Base-by-base conservation (phyloP, 1,140 invertebrate genomes). In the Zaprionus tsacasi region DNA sequence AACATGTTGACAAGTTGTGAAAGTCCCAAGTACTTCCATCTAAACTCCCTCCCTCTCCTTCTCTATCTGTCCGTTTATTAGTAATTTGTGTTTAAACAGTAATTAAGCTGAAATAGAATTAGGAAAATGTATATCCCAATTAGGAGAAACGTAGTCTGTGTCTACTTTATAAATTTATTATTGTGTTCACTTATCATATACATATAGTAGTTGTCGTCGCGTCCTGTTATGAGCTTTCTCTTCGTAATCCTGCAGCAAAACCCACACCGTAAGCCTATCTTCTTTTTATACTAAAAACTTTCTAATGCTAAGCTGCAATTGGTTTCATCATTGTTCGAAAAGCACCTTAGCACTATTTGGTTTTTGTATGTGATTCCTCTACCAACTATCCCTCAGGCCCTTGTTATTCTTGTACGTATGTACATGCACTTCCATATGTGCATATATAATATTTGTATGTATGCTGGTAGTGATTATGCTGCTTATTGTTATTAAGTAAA, bases 1-100 rank as follows among this genome's bases (percentile, higher is more conserved):
- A 89, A 50, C 85, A 85, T 67, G 85, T 89, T 21, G 86, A 89
- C 45, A 79, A 89, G 35, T 56, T 89, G 43, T 89, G 57, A 79
- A n/a, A 50, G 33, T 38, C 56, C 50, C 1, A 15, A 35, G 10
- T n/a, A 45, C 25, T 12, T 48, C 27, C 12, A 10, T 15, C 43
- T 21, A 8, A 33, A n/a, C 48, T 38, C 11, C 2, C 38, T 55
- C 11, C 3, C 25, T 52, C 11, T 30, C 8, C 3, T 21, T 33
- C 13, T 30, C 11, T n/a, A 25, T 48, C 11, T 66, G 21, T 58
- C 27, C 38, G 15, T 17, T 27, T 52, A 30, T 33, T 30, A 33
- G 57, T 38, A 59, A 15, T 45, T 35, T 8, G 6, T 35, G 33
- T 15, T 17, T 45, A 15, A 45, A 15, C n/a, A 15, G n/a, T 45